Evolutionary conservation across 2,113 vertebrate genomes (phyloP), one percentile per base, ranked within the genome.

Genomic region (Syrmaticus mikado): DNA sequence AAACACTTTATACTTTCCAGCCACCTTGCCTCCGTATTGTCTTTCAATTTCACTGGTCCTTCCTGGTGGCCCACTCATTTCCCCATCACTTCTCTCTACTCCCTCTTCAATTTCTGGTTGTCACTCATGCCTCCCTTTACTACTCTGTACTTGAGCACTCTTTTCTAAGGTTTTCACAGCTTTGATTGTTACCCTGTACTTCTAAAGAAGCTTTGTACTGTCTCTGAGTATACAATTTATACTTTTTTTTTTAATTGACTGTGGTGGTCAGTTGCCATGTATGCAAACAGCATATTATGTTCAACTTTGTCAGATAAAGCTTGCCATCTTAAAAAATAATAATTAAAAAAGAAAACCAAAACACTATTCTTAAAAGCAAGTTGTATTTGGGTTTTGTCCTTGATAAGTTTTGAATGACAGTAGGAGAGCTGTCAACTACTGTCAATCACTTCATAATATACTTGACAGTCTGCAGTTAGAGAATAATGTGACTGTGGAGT

Each of bases 391-490:
- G 40, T 68, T 79, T 83, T 94, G 62, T 81, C 60, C 75, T 96
- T 95, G 89, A 90, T 96, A 95, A 94, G 40, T 52, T 92, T 85
- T 61, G 68, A 95, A 96, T 95, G 82, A 93, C 92, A 94, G 87
- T 85, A 93, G 62, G 92, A 91, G 85, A 68, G 8, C 77, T 97
- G 96, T 92, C 96, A 88, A 27, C 87, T 92, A 82, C 91, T 95
- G 93, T 97, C 97, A 96, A 53, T 97, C 96, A 93, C 48, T 94
- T 92, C 73, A 94, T 92, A 93, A 91, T 65, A 2, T 73, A 76
- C 40, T 92, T 82, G 94, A 95, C 94, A 97, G 79, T 50, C 57
- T 89, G 65, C 60, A 87, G 65, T 96, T 93, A 96, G 71, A 93
- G 88, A 97, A 91, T 43, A 68, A 17, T 11, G 25, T 34, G 52